Conservation (phyloP, 37 sponge, comb jelly and placozoan genomes). For the Axinella damicornis region DNA sequence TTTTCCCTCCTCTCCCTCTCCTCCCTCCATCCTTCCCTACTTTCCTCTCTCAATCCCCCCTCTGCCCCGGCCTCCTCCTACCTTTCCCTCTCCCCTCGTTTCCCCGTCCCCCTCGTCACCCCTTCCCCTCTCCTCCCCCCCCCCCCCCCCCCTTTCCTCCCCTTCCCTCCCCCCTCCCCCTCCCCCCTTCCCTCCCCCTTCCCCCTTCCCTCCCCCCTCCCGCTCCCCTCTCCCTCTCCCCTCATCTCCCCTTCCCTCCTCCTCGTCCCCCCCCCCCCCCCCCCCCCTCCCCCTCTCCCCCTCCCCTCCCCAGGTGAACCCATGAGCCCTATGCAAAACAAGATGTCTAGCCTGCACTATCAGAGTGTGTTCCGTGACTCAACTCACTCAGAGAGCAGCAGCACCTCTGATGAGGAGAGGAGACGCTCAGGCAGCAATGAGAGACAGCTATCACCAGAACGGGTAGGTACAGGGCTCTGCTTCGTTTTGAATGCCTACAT, state of each 20-base stretch:
- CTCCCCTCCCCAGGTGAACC: background rate
- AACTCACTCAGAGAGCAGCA: slow-evolving; percentile 35
- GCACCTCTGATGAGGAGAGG: slow-evolving; percentile 42
- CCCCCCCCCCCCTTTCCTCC: background rate
- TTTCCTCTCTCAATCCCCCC: background rate
- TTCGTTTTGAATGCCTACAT: no score
- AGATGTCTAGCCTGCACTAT: no score
- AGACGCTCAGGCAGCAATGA: slow-evolving; percentile 61
- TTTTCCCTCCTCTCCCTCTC: background rate
- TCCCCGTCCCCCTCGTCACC: background rate
- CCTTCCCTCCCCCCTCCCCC: slow-evolving; percentile 1
- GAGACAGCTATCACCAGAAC: background rate
- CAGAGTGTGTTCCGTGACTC: no score
- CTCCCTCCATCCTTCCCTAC: background rate
- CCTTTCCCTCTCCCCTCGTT: background rate
- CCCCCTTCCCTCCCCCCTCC: slow-evolving; percentile 1
- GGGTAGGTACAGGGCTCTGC: no score
- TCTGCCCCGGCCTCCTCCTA: background rate
- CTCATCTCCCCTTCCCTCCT: background rate
- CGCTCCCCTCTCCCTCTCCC: background rate
- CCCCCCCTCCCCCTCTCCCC: background rate
- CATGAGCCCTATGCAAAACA: no score
- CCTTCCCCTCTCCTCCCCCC: background rate
- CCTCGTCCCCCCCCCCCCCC: background rate
- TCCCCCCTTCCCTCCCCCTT: background rate